These are phyloP conservation scores for Brachionichthys hirsutus DNA, from an alignment of 2,113 vertebrate genomes.

Conservation along the genomic window DNA sequence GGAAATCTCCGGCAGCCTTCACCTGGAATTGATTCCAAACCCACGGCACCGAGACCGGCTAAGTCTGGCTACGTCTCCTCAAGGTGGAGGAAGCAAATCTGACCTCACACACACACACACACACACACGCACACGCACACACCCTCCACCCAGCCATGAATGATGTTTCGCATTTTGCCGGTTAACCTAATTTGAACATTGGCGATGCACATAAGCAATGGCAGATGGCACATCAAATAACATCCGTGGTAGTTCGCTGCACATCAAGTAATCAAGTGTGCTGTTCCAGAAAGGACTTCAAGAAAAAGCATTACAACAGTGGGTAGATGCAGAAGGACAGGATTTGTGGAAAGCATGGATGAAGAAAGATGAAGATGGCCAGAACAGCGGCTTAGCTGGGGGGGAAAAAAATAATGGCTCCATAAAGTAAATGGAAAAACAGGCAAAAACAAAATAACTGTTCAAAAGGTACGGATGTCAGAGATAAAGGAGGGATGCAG, in stretches of 20 bases:
- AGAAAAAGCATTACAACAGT: constrained; percentile 9
- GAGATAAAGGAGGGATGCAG: background rate
- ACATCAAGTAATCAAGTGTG: constrained; percentile 30
- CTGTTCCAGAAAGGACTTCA: constrained; percentile 3
- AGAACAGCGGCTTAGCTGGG: constrained; percentile 6
- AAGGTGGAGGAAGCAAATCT: constrained; percentile 33
- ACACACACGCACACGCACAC: constrained; percentile 14
- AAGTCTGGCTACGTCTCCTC: no score
- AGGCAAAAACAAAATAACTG: constrained; percentile 7
- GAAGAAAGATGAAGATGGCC: constrained; percentile 2
- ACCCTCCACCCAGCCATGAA: constrained; percentile 2
- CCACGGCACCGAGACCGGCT: constrained; percentile 30
- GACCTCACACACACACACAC: constrained; percentile 16
- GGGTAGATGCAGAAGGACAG: background rate
- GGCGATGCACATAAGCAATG: constrained; percentile 37
- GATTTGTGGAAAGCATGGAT: constrained; percentile 9
- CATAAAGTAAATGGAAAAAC: constrained; percentile 18
- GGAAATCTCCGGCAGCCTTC: constrained; percentile 58
- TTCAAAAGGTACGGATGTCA: constrained; percentile 11
- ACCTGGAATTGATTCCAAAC: constrained; percentile 76
- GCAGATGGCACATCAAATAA: constrained; percentile 48
- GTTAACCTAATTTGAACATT: constrained; percentile 44
- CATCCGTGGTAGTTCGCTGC: constrained; percentile 25
- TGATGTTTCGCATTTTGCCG: constrained; percentile 50
- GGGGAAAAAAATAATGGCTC: constrained; percentile 28